Conservation (phyloP, 2,797 vertebrate genomes). For the Scolopax rusticola region DNA sequence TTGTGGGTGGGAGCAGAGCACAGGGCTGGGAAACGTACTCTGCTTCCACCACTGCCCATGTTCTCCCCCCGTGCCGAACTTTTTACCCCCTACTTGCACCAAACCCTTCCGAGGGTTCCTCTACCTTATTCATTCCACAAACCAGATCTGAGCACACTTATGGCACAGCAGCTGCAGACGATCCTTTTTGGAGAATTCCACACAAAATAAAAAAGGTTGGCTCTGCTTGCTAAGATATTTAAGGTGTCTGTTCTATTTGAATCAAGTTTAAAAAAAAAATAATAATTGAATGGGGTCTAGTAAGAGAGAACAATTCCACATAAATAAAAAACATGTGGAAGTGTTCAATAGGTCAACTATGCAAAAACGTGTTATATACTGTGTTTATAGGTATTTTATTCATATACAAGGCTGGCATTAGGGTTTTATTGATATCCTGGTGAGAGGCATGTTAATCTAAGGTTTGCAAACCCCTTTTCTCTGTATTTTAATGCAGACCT, state of each 20-base stretch:
- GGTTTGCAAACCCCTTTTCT: not conserved
- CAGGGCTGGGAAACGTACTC: slow-evolving; percentile 23
- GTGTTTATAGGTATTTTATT: slow-evolving; percentile 74
- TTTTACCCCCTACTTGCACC: slow-evolving; percentile 16
- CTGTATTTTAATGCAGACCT: not conserved
- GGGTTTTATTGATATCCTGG: slow-evolving; percentile 65
- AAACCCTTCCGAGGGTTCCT: slow-evolving; percentile 18
- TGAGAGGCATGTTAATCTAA: slow-evolving; percentile 15
- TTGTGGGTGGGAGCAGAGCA: not conserved
- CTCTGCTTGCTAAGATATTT: slow-evolving; percentile 74
- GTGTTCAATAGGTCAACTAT: slow-evolving; percentile 72
- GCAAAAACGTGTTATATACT: slow-evolving; percentile 73
- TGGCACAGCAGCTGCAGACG: slow-evolving; percentile 35
- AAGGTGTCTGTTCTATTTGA: slow-evolving; percentile 78
- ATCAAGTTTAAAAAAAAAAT: slow-evolving; percentile 39
- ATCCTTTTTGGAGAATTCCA: slow-evolving; percentile 47
- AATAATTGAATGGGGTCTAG: slow-evolving; percentile 58
- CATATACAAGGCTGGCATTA: slow-evolving; percentile 48
- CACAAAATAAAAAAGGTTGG: slow-evolving; percentile 2
- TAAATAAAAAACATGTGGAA: slow-evolving; percentile 79
- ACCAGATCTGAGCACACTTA: slow-evolving; percentile 13
- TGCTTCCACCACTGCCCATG: not conserved
- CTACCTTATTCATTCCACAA: not conserved
- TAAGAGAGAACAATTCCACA: slow-evolving; percentile 66
- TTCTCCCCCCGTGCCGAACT: not conserved